These are phyloP conservation scores for Hoplostethus mediterraneus DNA, from an alignment of 2,797 vertebrate genomes.

Conservation along the genomic window DNA sequence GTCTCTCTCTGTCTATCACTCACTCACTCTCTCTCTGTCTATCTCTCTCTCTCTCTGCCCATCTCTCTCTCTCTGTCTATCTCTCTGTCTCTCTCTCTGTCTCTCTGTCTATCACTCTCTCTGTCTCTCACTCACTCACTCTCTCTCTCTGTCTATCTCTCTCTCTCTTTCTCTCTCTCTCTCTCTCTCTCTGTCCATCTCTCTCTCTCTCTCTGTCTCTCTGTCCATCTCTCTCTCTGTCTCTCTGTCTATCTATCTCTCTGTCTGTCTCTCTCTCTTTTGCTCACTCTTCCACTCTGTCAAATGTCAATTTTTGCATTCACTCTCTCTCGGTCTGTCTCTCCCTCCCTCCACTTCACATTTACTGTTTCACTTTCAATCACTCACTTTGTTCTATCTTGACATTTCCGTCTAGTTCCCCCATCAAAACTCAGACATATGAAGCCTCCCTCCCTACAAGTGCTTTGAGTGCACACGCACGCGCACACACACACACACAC, in stretches of 20 bases:
- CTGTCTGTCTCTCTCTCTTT: slow-evolving; percentile 24
- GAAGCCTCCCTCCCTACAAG: slow-evolving; percentile 34
- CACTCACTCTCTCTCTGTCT: too few relatives aligned
- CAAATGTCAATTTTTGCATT: slow-evolving; percentile 67
- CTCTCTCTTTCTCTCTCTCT: slow-evolving; percentile 14
- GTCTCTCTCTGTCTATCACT: too few relatives aligned
- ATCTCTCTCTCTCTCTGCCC: too few relatives aligned
- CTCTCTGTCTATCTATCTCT: too few relatives aligned
- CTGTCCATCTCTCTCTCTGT: too few relatives aligned
- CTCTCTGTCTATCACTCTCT: slow-evolving; percentile 1
- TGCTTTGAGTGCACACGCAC: slow-evolving; percentile 23
- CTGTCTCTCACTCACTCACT: slow-evolving; percentile 29
- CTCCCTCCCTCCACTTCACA: slow-evolving; percentile 35
- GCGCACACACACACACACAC: slow-evolving; percentile 5
- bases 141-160: slow-evolving; percentile 22
- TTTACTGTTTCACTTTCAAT: slow-evolving; percentile 46
- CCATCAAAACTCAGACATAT: slow-evolving; percentile 41
- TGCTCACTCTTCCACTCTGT: slow-evolving; percentile 10
- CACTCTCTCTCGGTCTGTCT: slow-evolving; percentile 7
- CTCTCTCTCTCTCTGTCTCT: too few relatives aligned
- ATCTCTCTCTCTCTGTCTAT: too few relatives aligned
- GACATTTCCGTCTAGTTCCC: slow-evolving; percentile 49
- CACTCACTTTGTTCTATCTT: slow-evolving; percentile 28
- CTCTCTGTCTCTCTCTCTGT: too few relatives aligned
- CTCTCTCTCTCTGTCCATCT: too few relatives aligned